Conservation (phyloP, 2,113 vertebrate species). For the Paradoxurus hermaphroditus region DNA sequence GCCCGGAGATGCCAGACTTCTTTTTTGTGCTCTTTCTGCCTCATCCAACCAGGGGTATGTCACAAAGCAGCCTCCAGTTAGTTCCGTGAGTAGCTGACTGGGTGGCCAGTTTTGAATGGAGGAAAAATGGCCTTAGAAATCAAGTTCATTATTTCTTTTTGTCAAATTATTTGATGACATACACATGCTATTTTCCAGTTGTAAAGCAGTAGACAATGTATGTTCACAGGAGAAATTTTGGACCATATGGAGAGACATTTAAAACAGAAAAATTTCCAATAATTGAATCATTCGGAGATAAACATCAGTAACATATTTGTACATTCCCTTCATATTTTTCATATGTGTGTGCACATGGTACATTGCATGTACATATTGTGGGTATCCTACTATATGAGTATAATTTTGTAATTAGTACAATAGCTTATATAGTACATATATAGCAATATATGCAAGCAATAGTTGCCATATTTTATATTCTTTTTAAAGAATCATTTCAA, state of each 20-base stretch:
- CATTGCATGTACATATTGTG: not conserved
- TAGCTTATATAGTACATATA: not conserved
- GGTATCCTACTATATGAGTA: too few species aligned
- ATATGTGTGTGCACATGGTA: not conserved
- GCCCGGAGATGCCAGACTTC: not conserved
- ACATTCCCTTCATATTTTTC: not conserved
- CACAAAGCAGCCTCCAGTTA: not conserved
- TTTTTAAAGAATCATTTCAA: not conserved
- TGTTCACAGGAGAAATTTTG: not conserved
- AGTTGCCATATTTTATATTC: not conserved
- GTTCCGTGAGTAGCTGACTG: not conserved
- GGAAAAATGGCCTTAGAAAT: not conserved
- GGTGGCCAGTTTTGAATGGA: not conserved
- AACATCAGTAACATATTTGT: not conserved
- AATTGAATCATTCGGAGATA: not conserved
- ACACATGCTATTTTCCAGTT: not conserved
- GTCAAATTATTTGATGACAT: not conserved
- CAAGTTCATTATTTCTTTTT: not conserved
- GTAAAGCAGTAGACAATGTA: not conserved
- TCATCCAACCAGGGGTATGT: not conserved
- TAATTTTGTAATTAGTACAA: not conserved
- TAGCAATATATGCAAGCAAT: too few species aligned
- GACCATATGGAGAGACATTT: not conserved
- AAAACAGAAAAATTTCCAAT: not conserved
- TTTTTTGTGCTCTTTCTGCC: not conserved